Conservation (phyloP, 2,888 invertebrate genomes). For the Drosophila parthenogenetica region DNA sequence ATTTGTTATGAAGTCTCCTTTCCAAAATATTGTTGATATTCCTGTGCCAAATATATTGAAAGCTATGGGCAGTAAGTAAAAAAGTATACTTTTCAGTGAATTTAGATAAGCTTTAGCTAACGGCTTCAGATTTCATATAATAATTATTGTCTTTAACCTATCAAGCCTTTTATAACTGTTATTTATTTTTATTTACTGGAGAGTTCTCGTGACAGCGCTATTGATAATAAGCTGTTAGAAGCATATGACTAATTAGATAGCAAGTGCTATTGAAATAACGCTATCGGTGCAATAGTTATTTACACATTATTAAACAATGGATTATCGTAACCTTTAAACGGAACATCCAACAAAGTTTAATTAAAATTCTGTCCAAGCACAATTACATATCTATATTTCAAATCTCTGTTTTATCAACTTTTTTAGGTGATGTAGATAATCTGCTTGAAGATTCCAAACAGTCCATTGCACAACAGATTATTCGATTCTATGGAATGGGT, state of each 20-base stretch:
- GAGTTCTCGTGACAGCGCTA: not conserved
- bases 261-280: not conserved
- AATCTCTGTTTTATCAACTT: not conserved
- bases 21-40: constrained; percentile 78
- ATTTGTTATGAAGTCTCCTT: constrained; percentile 73
- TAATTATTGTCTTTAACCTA: too few species aligned
- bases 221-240: not conserved
- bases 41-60: constrained; percentile 33
- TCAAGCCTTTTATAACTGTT: too few species aligned
- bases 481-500: constrained; percentile 72
- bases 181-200: not conserved
- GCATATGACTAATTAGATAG: not conserved
- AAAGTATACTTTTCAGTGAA: not conserved
- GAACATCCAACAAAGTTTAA: not conserved
- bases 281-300: not conserved
- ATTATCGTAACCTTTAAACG: too few species aligned
- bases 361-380: not conserved
- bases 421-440: constrained; percentile 41
- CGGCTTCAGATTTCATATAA: too few species aligned
- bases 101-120: too few species aligned
- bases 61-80: constrained; percentile 54
- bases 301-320: not conserved
- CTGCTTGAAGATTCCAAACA: constrained; percentile 45
- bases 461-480: constrained; percentile 54
- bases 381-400: not conserved